phyloP scores from a whole-genome alignment of 2,888 invertebrate genomes.

The Pharmacophagus antenor region DNA sequence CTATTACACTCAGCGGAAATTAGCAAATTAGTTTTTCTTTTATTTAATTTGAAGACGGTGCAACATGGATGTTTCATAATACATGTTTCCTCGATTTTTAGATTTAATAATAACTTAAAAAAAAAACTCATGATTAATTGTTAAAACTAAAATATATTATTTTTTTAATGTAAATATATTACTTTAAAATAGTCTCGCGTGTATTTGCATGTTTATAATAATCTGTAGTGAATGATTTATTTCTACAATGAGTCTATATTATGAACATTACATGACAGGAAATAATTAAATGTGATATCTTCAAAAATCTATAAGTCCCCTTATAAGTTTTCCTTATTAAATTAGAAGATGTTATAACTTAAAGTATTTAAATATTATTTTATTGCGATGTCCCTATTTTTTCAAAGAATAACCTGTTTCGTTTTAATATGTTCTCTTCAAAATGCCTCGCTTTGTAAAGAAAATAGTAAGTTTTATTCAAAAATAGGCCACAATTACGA shows the following conservation, averaged over 20 bases:
- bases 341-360: not conserved
- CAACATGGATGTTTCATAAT: too few relatives aligned
- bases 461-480: constrained; percentile 4
- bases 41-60: too few relatives aligned
- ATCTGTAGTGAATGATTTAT: not conserved
- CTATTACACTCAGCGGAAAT: too few relatives aligned
- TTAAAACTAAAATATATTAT: too few relatives aligned
- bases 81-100: too few relatives aligned
- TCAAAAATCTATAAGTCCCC: not conserved
- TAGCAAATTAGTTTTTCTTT: too few relatives aligned
- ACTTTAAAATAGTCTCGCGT: too few relatives aligned
- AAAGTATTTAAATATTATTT: constrained; percentile 9
- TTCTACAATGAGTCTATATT: too few relatives aligned
- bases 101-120: too few relatives aligned
- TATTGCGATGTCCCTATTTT: constrained; percentile 4
- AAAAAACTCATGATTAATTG: too few relatives aligned
- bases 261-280: constrained; percentile 2
- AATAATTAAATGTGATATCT: not conserved
- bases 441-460: not conserved
- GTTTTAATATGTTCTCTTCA: not conserved
- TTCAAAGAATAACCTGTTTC: constrained; percentile 1
- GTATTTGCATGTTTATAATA: not conserved
- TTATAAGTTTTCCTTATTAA: not conserved
- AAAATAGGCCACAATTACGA: not conserved
- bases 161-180: too few relatives aligned